Evolutionary conservation across 2,113 vertebrate species (phyloP), one percentile per base, ranked within the genome.

Genomic region (Gyps fulvus): DNA sequence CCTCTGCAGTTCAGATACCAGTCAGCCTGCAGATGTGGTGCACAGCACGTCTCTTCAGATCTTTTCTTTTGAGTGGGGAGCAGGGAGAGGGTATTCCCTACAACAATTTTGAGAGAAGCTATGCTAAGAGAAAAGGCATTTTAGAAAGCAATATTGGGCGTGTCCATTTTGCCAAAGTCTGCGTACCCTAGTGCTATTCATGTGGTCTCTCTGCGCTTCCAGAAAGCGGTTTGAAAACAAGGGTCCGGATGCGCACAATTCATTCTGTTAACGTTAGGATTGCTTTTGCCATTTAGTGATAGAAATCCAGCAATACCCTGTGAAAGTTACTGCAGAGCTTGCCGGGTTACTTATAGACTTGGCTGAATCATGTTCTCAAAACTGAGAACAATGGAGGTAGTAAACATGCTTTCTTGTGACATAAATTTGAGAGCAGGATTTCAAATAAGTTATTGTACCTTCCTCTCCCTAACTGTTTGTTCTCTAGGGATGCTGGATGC

Each of bases 331-430:
- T 18, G 19, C 59, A 79, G 29, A 49, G 16, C 13, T 55, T 83
- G 22, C 20, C 2, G 4, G 9, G 21, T 69, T 67, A 45, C 50
- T 57, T 81, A 22, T 1, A 50, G n/a, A 3, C 12, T 79, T 89
- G 58, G 8, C 20, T 62, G 45, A n/a, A 40, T 38, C 7, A 1
- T 0, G 0, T 6, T 86, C 15, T 77, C n/a, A 79, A 50, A 71
- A 23, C 32, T 12, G 29, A 32, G 45, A 78, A 26, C 0, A 0
- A 9, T 74, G 31, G 34, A 54, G 26, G 17, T 21, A 69, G 18
- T 61, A 34, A 73, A 25, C 10, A 17, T 5, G 3, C 2, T 72
- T 71, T 57, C 58, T 62, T 55, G 38, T 31, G 61, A 29, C 7
- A 22, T 16, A 50, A 50, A 67, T 65, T 29, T 71, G 34, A 87